A percentile compares a stretch with the other conserved stretches of the same genome.
Conservation (phyloP, 64 coral and sea anemone species). For the Pachyseris speciosa region DNA sequence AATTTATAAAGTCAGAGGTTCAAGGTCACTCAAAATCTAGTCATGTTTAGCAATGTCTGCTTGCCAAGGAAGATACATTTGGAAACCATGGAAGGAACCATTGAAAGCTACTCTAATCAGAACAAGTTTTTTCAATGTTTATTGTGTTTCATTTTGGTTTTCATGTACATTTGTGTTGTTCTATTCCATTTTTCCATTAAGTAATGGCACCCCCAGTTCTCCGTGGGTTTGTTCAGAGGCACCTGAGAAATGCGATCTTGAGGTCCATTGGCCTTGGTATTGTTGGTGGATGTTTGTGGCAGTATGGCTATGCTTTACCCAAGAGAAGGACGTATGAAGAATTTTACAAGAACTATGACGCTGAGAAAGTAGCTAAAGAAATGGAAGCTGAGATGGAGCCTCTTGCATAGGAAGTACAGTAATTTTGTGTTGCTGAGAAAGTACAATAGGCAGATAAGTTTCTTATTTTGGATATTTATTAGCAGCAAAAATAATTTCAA, state of each 20-base stretch:
- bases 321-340: slow-evolving; percentile 80
- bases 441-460: too few relatives aligned
- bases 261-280: slow-evolving; percentile 66
- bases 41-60: too few relatives aligned
- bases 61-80: too few relatives aligned
- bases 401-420: not conserved
- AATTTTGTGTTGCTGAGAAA: not conserved
- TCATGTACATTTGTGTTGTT: too few relatives aligned
- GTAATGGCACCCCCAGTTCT: slow-evolving; percentile 83
- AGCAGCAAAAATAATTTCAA: too few relatives aligned
- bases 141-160: too few relatives aligned
- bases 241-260: slow-evolving; percentile 77
- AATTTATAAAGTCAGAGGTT: too few relatives aligned
- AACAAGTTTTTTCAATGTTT: too few relatives aligned
- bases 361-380: slow-evolving; percentile 90
- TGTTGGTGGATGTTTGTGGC: slow-evolving; percentile 73
- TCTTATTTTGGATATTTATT: too few relatives aligned
- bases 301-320: slow-evolving; percentile 82
- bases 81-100: too few relatives aligned
- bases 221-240: slow-evolving; percentile 83
- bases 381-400: slow-evolving; percentile 59
- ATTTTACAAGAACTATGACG: slow-evolving; percentile 98
- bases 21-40: too few relatives aligned
- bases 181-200: not conserved
- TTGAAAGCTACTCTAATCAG: too few relatives aligned